Percentiles rank a stretch among this genome's conserved stretches.
phyloP scores from a whole-genome alignment of 2,797 vertebrate genomes.

The Limosa lapponica region DNA sequence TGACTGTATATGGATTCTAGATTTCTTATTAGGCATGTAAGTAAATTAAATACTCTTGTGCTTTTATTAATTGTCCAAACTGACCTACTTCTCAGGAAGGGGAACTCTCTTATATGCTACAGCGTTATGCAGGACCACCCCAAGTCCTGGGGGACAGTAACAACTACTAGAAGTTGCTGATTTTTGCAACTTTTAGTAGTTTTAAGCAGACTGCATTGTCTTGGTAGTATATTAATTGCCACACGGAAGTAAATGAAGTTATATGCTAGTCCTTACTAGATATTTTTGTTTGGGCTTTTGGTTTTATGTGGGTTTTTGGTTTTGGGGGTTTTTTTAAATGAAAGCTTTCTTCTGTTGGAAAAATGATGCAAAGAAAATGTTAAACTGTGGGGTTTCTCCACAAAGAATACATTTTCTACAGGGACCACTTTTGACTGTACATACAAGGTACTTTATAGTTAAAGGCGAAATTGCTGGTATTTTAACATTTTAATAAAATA shows the following conservation, averaged over 20 bases:
- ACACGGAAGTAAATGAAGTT: not conserved
- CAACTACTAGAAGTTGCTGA: not conserved
- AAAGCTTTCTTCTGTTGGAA: not conserved
- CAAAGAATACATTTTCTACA: not conserved
- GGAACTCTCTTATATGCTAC: not conserved
- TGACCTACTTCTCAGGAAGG: not conserved
- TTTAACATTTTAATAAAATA: constrained; percentile 58
- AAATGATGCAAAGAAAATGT: not conserved
- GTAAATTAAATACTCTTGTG: not conserved
- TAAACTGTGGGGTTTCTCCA: not conserved
- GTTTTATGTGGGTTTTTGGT: not conserved
- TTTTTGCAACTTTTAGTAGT: not conserved
- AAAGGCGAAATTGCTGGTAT: constrained; percentile 19
- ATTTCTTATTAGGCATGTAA: not conserved
- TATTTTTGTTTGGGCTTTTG: not conserved
- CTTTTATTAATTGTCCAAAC: not conserved
- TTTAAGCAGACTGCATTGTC: not conserved
- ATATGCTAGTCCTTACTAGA: not conserved
- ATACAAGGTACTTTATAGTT: not conserved
- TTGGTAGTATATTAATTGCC: not conserved
- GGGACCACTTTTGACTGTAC: not conserved
- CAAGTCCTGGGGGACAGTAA: not conserved
- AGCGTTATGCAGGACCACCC: not conserved
- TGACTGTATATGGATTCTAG: not conserved
- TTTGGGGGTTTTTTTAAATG: not conserved